Base-by-base conservation (phyloP, 2,888 invertebrate genomes). In the Steinernema scapterisci region DNA sequence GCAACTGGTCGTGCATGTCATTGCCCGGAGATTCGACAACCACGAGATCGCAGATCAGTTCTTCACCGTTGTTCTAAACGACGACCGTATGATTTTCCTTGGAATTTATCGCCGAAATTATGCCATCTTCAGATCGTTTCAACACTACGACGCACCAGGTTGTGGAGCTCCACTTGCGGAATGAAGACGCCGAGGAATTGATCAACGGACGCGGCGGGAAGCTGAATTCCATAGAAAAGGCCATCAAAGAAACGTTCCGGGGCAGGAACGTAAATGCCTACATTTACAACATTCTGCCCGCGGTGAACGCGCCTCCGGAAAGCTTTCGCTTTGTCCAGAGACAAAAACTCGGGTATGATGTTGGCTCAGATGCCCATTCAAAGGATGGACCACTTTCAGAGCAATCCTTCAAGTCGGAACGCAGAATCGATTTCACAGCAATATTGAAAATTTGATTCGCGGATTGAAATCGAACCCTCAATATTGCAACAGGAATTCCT, bases 211-310 rank as follows among this genome's bases (percentile, higher is more conserved):
- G 82, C 54, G 78, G 78, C 16, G 75, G 78, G 38, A 74, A 80
- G 73, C 74, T 84, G 43, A 77, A 52, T 38, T 76, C 76, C 48
- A 74, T 84, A 9, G 84, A 84, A 77, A 77, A 71, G 70, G 77
- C 85, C 27, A 78, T 83, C 23, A 79, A 79, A 13, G 78, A 81
- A 56, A 82, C 81, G 0, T 87, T 85, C 75, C 78, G 81, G 21
- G 86, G 86, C 19, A 79, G 78, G 75, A 76, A 77, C 56, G 84
- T 87, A 45, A 83, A 85, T 72, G 85, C 86, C 0, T 86, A 85
- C 74, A 85, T 86, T 48, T 83, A 78, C 70, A 80, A 80, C 46
- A 78, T 86, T 44, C 70, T 76, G 1, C 78, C 82, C 0, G 80
- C 80, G 46, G 75, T 78, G 21, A 51, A 48, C 27, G 71, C 73